Conservation (phyloP, 2,888 invertebrate species). For the Drosophila paranaensis region DNA sequence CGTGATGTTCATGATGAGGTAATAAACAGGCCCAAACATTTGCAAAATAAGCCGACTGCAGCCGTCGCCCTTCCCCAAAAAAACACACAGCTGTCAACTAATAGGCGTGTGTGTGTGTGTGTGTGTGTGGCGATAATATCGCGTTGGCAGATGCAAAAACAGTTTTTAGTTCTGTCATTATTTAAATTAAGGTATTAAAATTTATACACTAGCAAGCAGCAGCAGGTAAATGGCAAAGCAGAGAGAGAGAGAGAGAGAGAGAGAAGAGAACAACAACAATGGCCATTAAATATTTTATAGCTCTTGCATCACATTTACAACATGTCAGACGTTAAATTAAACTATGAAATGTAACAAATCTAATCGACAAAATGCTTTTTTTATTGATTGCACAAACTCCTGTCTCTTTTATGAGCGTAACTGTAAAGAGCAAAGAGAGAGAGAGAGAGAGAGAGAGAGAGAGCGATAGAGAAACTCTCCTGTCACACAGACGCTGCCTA, state of each 20-base stretch:
- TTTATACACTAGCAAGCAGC: slow-evolving; percentile 15
- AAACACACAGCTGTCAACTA: slow-evolving; percentile 59
- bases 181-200: slow-evolving; percentile 39
- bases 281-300: not conserved
- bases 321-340: not conserved
- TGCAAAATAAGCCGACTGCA: slow-evolving; percentile 31
- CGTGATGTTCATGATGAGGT: slow-evolving; percentile 62
- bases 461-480: not conserved
- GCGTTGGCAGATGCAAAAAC: slow-evolving; percentile 54
- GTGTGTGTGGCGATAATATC: slow-evolving; percentile 14
- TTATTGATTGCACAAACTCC: not conserved
- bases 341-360: not conserved
- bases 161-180: slow-evolving; percentile 43
- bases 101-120: slow-evolving; percentile 1
- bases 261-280: not conserved
- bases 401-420: not conserved
- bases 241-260: not conserved
- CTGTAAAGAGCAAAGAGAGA: not conserved
- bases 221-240: slow-evolving; percentile 5
- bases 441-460: no score
- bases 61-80: slow-evolving; percentile 48
- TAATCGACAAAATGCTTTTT: not conserved
- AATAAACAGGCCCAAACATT: slow-evolving; percentile 59
- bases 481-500: not conserved
- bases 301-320: not conserved